Evolutionary conservation across 2,113 vertebrate species (phyloP).

Genomic region (Tapirus terrestris): DNA sequence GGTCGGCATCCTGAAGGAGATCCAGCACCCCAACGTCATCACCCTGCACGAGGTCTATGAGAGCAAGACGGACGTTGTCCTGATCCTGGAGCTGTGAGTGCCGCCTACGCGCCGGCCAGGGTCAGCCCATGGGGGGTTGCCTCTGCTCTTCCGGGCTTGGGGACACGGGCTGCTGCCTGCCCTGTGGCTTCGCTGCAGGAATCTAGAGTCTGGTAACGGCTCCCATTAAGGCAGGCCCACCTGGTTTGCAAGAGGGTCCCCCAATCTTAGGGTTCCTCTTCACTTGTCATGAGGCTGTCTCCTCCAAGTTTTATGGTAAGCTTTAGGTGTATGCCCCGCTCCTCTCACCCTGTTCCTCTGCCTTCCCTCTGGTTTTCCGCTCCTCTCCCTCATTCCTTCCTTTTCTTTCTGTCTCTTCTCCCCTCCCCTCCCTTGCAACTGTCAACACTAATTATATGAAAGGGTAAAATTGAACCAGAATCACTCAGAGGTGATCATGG

Average conservation of each 20-base stretch:
- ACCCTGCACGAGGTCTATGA: conserved; percentile 96
- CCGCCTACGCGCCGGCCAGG: not conserved
- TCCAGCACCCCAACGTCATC: conserved; percentile 97
- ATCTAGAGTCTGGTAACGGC: no score
- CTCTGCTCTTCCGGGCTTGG: not conserved
- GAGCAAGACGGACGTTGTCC: conserved; percentile 97
- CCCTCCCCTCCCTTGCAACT: not conserved
- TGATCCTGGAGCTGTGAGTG: conserved; percentile 99
- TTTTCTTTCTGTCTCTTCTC: not conserved
- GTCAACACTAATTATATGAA: not conserved
- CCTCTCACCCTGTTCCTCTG: not conserved
- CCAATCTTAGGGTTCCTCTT: not conserved
- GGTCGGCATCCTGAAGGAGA: conserved; percentile 96
- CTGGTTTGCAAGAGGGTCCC: not conserved
- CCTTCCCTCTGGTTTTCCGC: not conserved
- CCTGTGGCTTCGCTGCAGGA: rapidly evolving
- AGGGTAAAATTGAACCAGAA: not conserved
- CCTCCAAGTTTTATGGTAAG: not conserved
- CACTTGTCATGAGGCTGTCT: not conserved
- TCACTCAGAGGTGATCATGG: not conserved
- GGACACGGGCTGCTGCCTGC: not conserved
- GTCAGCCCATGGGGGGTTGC: not conserved
- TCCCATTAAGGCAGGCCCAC: rapidly evolving
- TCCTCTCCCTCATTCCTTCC: not conserved
- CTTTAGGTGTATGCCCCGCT: not conserved